Evolutionary conservation across 2,888 invertebrate genomes (phyloP), one percentile per base, ranked within the genome.

Genomic region (Nomada goodeniana): DNA sequence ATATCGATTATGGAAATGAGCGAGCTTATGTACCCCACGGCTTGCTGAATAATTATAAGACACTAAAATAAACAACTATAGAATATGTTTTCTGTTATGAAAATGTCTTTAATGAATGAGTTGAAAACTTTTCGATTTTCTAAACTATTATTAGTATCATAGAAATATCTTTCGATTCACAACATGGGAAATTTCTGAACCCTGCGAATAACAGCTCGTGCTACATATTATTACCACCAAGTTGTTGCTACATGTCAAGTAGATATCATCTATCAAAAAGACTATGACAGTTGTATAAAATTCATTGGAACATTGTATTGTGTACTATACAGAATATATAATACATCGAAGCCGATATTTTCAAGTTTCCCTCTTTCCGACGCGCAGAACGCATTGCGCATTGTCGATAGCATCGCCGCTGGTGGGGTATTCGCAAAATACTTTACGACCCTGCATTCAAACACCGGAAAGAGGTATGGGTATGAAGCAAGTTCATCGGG

Each of bases 391-490:
- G 3, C 18, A 13, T 0, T 23, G 47, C 63, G 47, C 59, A 71
- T 2, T 11, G 2, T 2, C 60, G 69, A 76, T 4, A 7, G 68
- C 59, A 23, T 42, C 65, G 87, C 82, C 73, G 23, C 74, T n/a
- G 7, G 29, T 67, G 86, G 76, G 78, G 20, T 76, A 86, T 87
- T 78, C 29, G 10, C 2, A 7, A 76, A 83, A 29, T 53, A 53
- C 18, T 67, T 67, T 74, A 75, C 70, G 67, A 61, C 60, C 61
- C 53, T 76, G 76, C 75, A 76, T 87, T 86, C 73, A 85, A 87
- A 86, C 87, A 67, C 75, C 74, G 76, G 82, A 86, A 83, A 85
- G 83, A 78, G 85, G 70, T 79, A 76, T 74, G 75, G 53, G 53
- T 53, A 53, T 53, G 53, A 20, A 80, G 80, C 72, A 79, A 82